phyloP scores from a whole-genome alignment of 1,140 invertebrate genomes.

The Holotrichia oblita region DNA sequence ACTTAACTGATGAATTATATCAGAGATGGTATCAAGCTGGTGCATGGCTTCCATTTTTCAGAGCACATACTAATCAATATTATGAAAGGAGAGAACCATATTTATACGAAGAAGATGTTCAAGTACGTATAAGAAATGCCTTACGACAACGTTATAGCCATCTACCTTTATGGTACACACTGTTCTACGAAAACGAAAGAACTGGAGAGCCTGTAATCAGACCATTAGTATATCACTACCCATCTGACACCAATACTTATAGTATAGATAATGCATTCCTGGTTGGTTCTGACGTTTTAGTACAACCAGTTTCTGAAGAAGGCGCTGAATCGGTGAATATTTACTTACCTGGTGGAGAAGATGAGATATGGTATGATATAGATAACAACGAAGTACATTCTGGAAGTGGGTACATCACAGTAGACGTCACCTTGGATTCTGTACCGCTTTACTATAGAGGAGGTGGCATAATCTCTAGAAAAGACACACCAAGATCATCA shows the following conservation, averaged over 20 bases:
- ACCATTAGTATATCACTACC: constrained; percentile 86
- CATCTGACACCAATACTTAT: constrained; percentile 79
- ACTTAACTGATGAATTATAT: constrained; percentile 26
- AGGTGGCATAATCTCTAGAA: constrained; percentile 90
- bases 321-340: constrained; percentile 81
- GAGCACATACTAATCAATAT: constrained; percentile 76
- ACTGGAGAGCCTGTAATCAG: constrained; percentile 84
- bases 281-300: constrained; percentile 81
- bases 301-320: constrained; percentile 84
- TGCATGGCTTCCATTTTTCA: constrained; percentile 61
- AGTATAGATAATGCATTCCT: constrained; percentile 83
- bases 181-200: constrained; percentile 88
- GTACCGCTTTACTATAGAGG: constrained; percentile 90
- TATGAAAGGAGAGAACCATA: constrained; percentile 95
- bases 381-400: constrained; percentile 67
- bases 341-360: constrained; percentile 83
- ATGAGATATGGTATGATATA: constrained; percentile 88
- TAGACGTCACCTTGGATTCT: constrained; percentile 13
- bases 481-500: constrained; percentile 72
- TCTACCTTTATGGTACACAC: constrained; percentile 92
- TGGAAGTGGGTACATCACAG: constrained; percentile 22
- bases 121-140: constrained; percentile 73
- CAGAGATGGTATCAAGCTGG: constrained; percentile 34
- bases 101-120: constrained; percentile 83
- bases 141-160: constrained; percentile 83